Evolutionary conservation across 64 coral and sea anemone genomes (phyloP).

Genomic region (Orbicella faveolata): DNA sequence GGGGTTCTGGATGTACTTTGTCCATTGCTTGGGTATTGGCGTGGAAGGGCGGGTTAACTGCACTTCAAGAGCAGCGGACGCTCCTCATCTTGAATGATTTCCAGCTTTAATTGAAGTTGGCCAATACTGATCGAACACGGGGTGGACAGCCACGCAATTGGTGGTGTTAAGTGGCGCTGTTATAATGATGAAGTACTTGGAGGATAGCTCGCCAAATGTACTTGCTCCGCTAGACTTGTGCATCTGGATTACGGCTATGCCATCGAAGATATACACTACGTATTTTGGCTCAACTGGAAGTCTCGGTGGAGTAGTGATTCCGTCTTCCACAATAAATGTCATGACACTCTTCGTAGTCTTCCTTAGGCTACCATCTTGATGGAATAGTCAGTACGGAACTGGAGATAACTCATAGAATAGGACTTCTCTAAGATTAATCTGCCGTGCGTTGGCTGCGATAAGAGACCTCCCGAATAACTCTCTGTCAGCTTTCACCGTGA

Average conservation of each 20-base stretch:
- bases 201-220: too few relatives aligned
- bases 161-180: too few relatives aligned
- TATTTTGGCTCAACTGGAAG: background rate
- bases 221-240: background rate
- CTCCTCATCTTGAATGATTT: conserved; percentile 4
- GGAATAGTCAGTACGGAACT: background rate
- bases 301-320: background rate
- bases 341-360: conserved; percentile 27
- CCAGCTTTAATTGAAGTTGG: conserved; percentile 29
- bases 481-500: conserved; percentile 27
- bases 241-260: conserved; percentile 35
- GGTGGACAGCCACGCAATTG: too few relatives aligned
- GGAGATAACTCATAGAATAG: conserved; percentile 8
- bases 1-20: conserved; percentile 34
- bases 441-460: background rate
- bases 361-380: conserved; percentile 23
- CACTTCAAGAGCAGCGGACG: conserved; percentile 28
- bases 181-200: too few relatives aligned
- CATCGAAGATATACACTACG: conserved; percentile 13
- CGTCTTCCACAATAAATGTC: background rate
- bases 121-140: too few relatives aligned
- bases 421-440: conserved; percentile 15
- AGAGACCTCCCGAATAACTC: conserved; percentile 20
- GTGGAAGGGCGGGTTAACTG: conserved; percentile 14
- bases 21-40: conserved; percentile 49